Evolutionary conservation across 1,140 invertebrate species (phyloP), one percentile per base, ranked within the genome.

Genomic region (Bombus terrestris): DNA sequence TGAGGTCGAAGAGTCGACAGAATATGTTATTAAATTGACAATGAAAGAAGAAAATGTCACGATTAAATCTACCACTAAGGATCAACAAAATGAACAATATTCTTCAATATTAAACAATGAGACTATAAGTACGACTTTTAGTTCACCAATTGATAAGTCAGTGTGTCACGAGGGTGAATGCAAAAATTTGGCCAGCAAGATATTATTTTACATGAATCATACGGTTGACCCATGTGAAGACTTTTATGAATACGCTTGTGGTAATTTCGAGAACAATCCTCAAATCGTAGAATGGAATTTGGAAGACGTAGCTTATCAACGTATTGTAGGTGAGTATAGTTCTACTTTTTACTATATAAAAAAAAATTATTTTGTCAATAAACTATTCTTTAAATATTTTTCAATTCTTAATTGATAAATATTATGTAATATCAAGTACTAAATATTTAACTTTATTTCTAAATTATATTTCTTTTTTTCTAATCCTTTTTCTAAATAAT

Each of bases 181-280:
- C 47, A 94, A 94, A 69, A 86, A 90, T 37, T 32, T 90, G 68
- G 93, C 95, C 22, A 93, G 94, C 41, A 92, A 91, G 57, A 93
- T 96, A 18, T 57, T 96, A 22, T 92, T 92, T 18, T 96, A 95
- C 53, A 96, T 96, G 94, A 94, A 96, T 83, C 92, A 94, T 53
- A 91, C 90, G 6, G 95, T 95, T 0, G 94, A 97, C 90, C 97
- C 97, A 10, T 97, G 97, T 89, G 94, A 96, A 8, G 96, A 97
- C 92, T 97, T 97, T 91, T 97, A 97, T 86, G 91, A 95, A 53
- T 96, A 96, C 82, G 95, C 96, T 57, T 96, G 96, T 84, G 96
- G 96, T 37, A 94, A 95, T 10, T 96, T 95, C 39, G 87, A 92
- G 28, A 72, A 83, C 9, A 86, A 92, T 76, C 87, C 92, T 59